Base-by-base conservation (phyloP, 2,113 vertebrate species). In the Sphaerodactylus townsendi region DNA sequence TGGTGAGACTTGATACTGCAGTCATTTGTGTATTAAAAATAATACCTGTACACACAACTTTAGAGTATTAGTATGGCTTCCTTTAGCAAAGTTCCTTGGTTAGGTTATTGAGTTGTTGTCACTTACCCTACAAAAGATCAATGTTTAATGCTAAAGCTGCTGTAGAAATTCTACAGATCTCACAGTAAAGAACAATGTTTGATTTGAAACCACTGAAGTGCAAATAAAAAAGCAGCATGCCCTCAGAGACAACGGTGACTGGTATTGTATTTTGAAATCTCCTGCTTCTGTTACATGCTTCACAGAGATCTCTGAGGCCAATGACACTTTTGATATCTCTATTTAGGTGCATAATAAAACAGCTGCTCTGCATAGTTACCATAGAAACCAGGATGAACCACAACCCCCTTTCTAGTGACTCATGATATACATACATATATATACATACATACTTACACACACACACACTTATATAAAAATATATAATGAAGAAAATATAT, bases 321-420 rank as follows among this genome's bases (percentile, higher is more conserved):
- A 0, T 1, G 10, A 53, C 59, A 37, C 33, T 44, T 9, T 39
- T 71, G 71, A 33, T 11, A 0, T 1, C 25, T 5, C 39, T 23
- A 2, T 1, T 44, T 3, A n/a, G 1, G n/a, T 69, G 1, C 0
- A 37, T n/a, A 71, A 53, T 14, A 23, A 56, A 83, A 44, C 15
- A 5, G 7, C 0, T 7, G 9, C 30, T 70, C 50, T 50, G 41
- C 23, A 1, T 64, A 1, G 1, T 53, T 56, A 46, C 75, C 79
- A 1, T 1, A 8, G 79, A 53, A 70, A 13, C 19, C 23, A 68
- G 1, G 0, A 50, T 14, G 3, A 48, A 30, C n/a, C 41, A 76
- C 10, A 33, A n/a, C 2, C 23, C 30, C 8, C 8, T 15, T 59
- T 59, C 7, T 59, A 25, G 21, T 23, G 56, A 59, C 44, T 44